Evolutionary conservation across 2,113 vertebrate genomes (phyloP), one percentile per base, ranked within the genome.

Genomic region (Zingel zingel): DNA sequence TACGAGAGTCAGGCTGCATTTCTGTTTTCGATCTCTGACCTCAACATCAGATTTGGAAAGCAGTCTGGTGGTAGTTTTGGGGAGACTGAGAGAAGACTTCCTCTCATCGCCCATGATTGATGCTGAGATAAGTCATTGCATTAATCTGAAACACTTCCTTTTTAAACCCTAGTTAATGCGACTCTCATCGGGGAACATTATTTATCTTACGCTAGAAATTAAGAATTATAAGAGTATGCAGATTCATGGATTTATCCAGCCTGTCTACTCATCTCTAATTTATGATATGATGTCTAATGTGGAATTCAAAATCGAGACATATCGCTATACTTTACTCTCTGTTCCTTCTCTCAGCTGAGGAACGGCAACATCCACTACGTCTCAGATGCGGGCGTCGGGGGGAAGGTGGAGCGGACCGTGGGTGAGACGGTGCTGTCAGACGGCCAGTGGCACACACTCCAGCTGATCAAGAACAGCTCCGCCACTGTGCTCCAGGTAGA

Each of bases 371-470:
- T 99, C 30, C 97, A 98, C 84, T 99, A 98, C 57, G 75, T 96
- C 3, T 99, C 98, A 0, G 98, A 99, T 1, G 97, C 97, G 0
- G 98, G 98, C 19, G 92, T 97, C 1, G 96, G 94, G 3, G 98
- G 98, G 15, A 99, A 98, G 58, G 98, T 99, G 92, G 98, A 99
- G 77, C 95, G 98, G 53, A 96, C 94, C 2, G 91, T 98, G 61
- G 94, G 95, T 0, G 98, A 99, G 3, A 87, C 93, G 0, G 94
- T 94, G 3, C 48, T 97, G 27, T 96, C 98, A 0, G 98, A 99
- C 27, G 97, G 98, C 4, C 97, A 96, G 73, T 99, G 98, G 98
- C 98, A 99, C 84, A 97, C 95, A 0, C 91, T 99, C 0, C 88
- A 94, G 6, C 90, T 99, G 19, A 89, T 95, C 74, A 98, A 95